Percentiles rank a stretch among this genome's conserved stretches.
phyloP scores from a whole-genome alignment of 2,888 invertebrate genomes.

The Temnothorax unifasciatus region DNA sequence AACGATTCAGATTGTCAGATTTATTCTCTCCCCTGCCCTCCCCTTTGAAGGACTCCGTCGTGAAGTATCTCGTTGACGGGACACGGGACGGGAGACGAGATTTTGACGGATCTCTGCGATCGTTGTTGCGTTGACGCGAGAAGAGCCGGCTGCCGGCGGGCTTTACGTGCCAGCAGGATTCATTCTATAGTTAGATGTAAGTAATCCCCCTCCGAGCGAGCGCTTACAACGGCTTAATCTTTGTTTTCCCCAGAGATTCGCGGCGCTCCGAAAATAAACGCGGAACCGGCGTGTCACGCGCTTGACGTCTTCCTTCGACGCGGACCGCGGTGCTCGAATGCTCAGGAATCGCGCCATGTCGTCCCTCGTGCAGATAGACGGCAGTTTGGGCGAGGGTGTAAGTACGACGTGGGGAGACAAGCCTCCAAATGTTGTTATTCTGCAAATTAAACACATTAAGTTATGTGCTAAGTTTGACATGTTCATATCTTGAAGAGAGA shows the following conservation, averaged over 20 bases:
- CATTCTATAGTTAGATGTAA: slow-evolving; percentile 49
- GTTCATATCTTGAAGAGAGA: background rate
- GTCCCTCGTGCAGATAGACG: slow-evolving; percentile 90
- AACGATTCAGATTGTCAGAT: background rate
- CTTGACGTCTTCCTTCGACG: slow-evolving; percentile 2
- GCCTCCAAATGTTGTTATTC: background rate
- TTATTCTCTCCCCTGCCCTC: background rate
- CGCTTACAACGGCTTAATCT: slow-evolving; percentile 33
- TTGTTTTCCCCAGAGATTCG: slow-evolving; percentile 30
- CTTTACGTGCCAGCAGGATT: slow-evolving; percentile 29
- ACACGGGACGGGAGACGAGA: no score
- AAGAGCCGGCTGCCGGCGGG: background rate
- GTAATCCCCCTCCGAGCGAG: background rate
- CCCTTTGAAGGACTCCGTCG: background rate
- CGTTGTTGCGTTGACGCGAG: no score
- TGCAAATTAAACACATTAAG: background rate
- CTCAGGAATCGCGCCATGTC: slow-evolving; percentile 70
- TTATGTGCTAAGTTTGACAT: background rate
- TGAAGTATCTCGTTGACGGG: background rate
- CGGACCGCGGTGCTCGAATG: slow-evolving; percentile 10
- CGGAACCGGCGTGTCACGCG: slow-evolving; percentile 3
- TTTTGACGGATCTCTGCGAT: background rate
- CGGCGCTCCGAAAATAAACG: slow-evolving; percentile 36
- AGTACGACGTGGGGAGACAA: slow-evolving; percentile 71
- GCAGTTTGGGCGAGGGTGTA: slow-evolving; percentile 93